Evolutionary conservation across 1,140 invertebrate genomes (phyloP), one percentile per base, ranked within the genome.

Genomic region (Capitella teleta): DNA sequence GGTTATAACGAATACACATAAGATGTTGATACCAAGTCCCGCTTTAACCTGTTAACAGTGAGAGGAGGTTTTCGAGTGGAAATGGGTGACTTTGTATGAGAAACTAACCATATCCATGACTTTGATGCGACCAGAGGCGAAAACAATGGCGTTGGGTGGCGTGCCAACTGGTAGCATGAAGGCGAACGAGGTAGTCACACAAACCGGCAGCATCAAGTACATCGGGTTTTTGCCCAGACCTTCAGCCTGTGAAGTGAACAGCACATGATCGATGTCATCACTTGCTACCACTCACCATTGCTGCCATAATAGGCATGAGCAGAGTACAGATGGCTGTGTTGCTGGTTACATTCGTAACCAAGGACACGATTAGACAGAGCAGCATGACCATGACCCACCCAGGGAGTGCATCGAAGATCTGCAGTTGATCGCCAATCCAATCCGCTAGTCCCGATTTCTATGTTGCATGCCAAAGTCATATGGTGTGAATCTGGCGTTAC

Each of bases 81-180:
- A n/a, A n/a, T n/a, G n/a, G n/a, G n/a, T n/a, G n/a, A n/a, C n/a
- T n/a, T n/a, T n/a, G n/a, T n/a, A n/a, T n/a, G n/a, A n/a, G n/a
- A n/a, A n/a, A n/a, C n/a, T n/a, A n/a, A 59, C 62, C 66, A 68
- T 70, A 37, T 68, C 67, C 18, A 52, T 42, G 34, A 68, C 55
- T 21, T 44, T 55, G 8, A 70, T 44, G 23, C 56, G 54, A 16
- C 67, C 65, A 41, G 45, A 48, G 4, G 60, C 83, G 32, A 84
- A 85, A 1, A 86, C 87, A 42, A 94, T 86, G 1, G 90, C 88
- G 72, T 94, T 94, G 16, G 89, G 88, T 5, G 88, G 87, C 2
- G 82, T 83, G 16, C 80, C 79, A 1, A 89, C 85, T 2, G 87
- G 87, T 61, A 84, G 62, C 69, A 83, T 79, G 58, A 80, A 80